A percentile compares a stretch with the other conserved stretches of the same genome.
Conservation (phyloP, 2,888 invertebrate species). For the Melinaea marsaeus region DNA sequence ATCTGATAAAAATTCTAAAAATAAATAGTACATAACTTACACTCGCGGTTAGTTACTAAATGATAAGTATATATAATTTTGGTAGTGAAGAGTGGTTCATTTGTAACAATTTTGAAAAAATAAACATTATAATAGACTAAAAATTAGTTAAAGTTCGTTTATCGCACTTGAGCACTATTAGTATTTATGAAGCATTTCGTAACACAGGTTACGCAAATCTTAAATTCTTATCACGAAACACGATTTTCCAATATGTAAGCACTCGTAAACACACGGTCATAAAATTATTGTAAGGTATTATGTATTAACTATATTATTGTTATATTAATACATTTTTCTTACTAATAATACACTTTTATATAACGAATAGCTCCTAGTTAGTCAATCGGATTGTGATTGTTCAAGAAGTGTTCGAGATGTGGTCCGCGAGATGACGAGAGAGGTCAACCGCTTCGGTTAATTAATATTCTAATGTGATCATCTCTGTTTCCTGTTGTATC, state of each 20-base stretch:
- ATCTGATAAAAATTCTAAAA: neutral
- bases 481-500: slow-evolving; percentile 20
- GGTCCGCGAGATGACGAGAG: slow-evolving; percentile 10
- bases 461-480: slow-evolving; percentile 22
- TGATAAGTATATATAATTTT: neutral
- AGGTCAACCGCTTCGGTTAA: slow-evolving; percentile 25
- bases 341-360: slow-evolving; percentile 6
- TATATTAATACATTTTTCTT: neutral
- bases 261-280: slow-evolving; percentile 21
- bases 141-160: neutral
- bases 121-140: neutral
- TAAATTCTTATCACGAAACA: slow-evolving; percentile 26
- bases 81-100: neutral
- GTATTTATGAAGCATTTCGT: slow-evolving; percentile 5
- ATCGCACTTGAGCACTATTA: neutral
- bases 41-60: neutral
- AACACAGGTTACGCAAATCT: slow-evolving; percentile 17
- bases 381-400: neutral
- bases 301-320: slow-evolving; percentile 1
- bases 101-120: neutral
- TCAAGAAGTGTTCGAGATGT: slow-evolving; percentile 13
- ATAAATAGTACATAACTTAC: neutral
- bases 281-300: slow-evolving; percentile 13
- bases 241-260: slow-evolving; percentile 24
- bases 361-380: neutral